These are phyloP conservation scores for Eristalis intricaria DNA, from an alignment of 2,888 invertebrate genomes.

Conservation along the genomic window DNA sequence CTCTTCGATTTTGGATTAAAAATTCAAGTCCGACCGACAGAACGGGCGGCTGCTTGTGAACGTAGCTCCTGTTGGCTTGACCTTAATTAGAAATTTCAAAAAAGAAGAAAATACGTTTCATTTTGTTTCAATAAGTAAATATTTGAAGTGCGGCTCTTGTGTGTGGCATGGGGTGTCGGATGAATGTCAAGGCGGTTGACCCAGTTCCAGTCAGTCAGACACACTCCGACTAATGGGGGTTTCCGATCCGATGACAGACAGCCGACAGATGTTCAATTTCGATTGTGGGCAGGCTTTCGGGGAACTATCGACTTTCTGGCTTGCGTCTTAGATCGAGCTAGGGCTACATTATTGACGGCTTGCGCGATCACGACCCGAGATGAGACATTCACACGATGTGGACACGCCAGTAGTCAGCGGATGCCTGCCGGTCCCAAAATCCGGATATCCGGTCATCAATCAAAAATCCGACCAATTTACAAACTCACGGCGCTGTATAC, in stretches of 20 bases:
- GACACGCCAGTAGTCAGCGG: too few relatives aligned
- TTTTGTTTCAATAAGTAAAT: constrained; percentile 2
- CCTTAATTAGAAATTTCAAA: constrained; percentile 6
- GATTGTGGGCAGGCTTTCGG: not conserved
- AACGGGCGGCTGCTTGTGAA: not conserved
- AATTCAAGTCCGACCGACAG: not conserved
- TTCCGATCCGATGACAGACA: not conserved
- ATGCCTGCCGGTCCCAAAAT: too few relatives aligned
- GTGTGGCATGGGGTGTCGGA: not conserved
- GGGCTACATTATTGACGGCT: too few relatives aligned
- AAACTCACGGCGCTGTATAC: too few relatives aligned
- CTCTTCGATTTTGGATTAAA: not conserved
- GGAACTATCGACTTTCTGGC: not conserved
- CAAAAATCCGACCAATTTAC: too few relatives aligned
- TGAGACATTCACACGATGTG: too few relatives aligned
- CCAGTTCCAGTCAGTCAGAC: constrained; percentile 5
- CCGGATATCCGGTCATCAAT: too few relatives aligned
- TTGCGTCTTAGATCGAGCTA: not conserved
- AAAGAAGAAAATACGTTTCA: not conserved
- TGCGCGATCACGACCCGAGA: too few relatives aligned
- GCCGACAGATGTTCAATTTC: constrained; percentile 15
- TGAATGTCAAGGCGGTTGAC: constrained; percentile 24
- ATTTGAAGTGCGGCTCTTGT: not conserved
- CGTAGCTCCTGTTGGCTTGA: not conserved
- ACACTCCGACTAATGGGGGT: not conserved